Percentiles rank a stretch among this genome's conserved stretches.
These are phyloP conservation scores for Chionis minor DNA, from an alignment of 2,113 vertebrate genomes.

Conservation along the genomic window DNA sequence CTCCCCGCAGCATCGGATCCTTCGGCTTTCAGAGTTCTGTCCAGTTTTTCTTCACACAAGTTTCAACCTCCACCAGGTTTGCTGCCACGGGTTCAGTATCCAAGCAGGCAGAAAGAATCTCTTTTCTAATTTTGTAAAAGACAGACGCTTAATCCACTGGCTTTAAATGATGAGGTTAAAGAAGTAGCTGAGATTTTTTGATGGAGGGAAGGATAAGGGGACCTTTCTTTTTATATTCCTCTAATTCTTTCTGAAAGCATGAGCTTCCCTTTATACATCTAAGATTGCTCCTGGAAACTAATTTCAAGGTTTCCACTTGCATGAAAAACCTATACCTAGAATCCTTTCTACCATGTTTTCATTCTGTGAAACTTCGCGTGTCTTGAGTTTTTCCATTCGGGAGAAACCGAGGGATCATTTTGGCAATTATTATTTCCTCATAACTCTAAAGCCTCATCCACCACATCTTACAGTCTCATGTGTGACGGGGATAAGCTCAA, in stretches of 20 bases:
- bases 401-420: background rate
- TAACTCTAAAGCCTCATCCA: background rate
- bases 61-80: background rate
- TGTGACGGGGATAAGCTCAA: background rate
- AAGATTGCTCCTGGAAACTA: background rate
- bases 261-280: background rate
- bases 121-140: background rate
- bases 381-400: background rate
- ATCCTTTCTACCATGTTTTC: background rate
- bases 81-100: background rate
- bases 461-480: background rate
- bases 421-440: background rate
- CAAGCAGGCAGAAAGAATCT: background rate
- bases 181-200: background rate
- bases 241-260: background rate
- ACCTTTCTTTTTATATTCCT: background rate
- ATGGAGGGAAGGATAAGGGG: background rate
- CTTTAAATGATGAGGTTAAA: background rate
- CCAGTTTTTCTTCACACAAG: background rate
- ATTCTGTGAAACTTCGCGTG: background rate
- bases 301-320: background rate
- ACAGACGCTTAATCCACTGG: background rate
- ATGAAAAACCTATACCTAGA: background rate
- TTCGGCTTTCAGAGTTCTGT: background rate
- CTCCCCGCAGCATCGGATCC: rapidly evolving